Evolutionary conservation across 1,140 invertebrate species (phyloP), one percentile per base, ranked within the genome.

Genomic region (Centruroides vittatus): DNA sequence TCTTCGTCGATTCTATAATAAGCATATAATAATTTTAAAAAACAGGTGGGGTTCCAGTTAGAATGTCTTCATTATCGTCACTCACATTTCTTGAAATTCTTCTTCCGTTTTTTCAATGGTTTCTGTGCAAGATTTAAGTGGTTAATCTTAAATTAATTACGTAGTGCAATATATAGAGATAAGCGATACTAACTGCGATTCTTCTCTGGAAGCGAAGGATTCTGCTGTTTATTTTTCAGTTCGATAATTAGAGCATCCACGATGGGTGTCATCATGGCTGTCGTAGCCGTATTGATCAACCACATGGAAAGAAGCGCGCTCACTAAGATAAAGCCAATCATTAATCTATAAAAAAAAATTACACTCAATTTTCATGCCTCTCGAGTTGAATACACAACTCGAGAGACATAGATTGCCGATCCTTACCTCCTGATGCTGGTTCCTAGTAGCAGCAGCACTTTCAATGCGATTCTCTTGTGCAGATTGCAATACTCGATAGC

Each of bases 191-290:
- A 6, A 41, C 41, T 41, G 41, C 8, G 41, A 41, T 41, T 41
- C 8, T 41, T 41, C 8, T 41, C 41, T 8, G 5, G 41, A 41
- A 41, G 41, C 41, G 41, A 6, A 41, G 8, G 8, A 3, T 41
- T 8, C 8, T 41, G 41, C 5, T 41, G 41, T 41, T 41, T 41
- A 41, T 41, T 3, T 41, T 55, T 49, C n/a, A 70, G 51, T 61
- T 69, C 63, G 1, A 64, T 57, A 3, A 70, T 52, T 10, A 88
- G 81, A 8, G 86, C 85, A 53, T 86, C 81, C 9, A 86, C 82
- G 62, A 89, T 89, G 0, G 87, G 87, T 50, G 86, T 80, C 86
- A 89, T 88, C 85, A 89, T 87, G 5, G 87, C 86, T 0, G 84
- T 85, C 9, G 86, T 83, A 0, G 86, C 86, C 0, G 86, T 86